Evolutionary conservation across 2,888 invertebrate genomes (phyloP).

Genomic region (Hypomecis atomaria): DNA sequence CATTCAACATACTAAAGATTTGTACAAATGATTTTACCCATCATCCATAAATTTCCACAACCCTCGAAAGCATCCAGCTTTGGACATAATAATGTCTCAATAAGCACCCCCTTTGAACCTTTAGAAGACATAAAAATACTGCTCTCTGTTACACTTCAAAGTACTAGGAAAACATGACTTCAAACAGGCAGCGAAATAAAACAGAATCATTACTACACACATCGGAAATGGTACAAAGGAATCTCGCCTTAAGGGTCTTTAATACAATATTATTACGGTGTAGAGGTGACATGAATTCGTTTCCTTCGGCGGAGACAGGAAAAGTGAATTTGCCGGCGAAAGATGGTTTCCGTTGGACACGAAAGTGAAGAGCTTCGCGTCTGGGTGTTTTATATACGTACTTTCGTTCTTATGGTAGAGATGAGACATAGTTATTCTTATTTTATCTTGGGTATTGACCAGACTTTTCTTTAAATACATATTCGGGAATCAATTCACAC

Average conservation of each 20-base stretch:
- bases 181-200: conserved; percentile 29
- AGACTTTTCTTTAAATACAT: no score
- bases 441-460: no score
- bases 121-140: conserved; percentile 15
- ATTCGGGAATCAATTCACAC: no score
- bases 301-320: conserved; percentile 62
- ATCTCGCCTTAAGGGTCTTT: conserved; percentile 50
- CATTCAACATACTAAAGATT: no score
- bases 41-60: neutral
- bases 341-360: conserved; percentile 49
- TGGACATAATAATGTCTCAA: conserved; percentile 13
- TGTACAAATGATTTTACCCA: no score
- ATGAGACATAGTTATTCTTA: neutral
- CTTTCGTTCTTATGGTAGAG: no score
- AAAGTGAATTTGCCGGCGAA: conserved; percentile 66
- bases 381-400: conserved; percentile 19
- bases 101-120: conserved; percentile 16
- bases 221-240: conserved; percentile 48
- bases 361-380: conserved; percentile 32
- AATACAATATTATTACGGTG: conserved; percentile 60
- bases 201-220: conserved; percentile 36
- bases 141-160: conserved; percentile 27
- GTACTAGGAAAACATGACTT: conserved; percentile 23
- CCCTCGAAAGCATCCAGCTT: neutral
- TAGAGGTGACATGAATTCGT: conserved; percentile 60